Evolutionary conservation across 2,797 vertebrate genomes (phyloP), one percentile per base, ranked within the genome.

Genomic region (Lacerta bilineata): DNA sequence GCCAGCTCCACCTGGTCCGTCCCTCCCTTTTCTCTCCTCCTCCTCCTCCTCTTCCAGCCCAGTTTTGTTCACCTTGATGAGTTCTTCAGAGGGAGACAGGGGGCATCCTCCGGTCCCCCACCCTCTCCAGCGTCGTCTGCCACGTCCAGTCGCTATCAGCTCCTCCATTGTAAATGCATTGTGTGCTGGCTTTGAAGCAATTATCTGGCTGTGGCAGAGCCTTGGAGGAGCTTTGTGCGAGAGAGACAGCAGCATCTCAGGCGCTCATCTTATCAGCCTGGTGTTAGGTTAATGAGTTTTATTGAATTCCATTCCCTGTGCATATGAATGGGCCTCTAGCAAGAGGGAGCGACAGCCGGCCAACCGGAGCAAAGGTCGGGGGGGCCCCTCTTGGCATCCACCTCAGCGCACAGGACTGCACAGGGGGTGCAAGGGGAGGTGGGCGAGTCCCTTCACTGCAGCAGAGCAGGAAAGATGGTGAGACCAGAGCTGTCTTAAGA

Each of bases 231-330:
- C 86, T 75, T 43, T 81, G 85, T 84, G 81, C 20, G 59, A 61
- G 1, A 9, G 41, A 90, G 86, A 46, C 61, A n/a, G 71, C 82
- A 61, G 59, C 86, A 68, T 90, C 86, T 76, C 89, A 33, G 71
- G 43, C 43, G 20, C 23, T 69, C 77, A 69, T 61, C 89, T 90
- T 90, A 81, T 81, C 89, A 27, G 86, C 46, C 86, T 27, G 20
- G 86, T 36, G 71, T 87, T 81, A 39, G 89, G 89, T 75, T 87
- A 81, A 90, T 90, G 82, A 85, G 89, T 87, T 90, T 85, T 76
- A 87, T 81, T 90, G 89, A 85, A 90, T 87, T 69, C 23, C 82
- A 81, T 85, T 85, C 86, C 61, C 61, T 10, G 13, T 59, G 43
- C 83, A 80, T 87, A 69, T 59, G 89, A 87, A 90, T 69, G 36